Conservation (phyloP, 2,888 invertebrate genomes). For the Luperina nickerlii region DNA sequence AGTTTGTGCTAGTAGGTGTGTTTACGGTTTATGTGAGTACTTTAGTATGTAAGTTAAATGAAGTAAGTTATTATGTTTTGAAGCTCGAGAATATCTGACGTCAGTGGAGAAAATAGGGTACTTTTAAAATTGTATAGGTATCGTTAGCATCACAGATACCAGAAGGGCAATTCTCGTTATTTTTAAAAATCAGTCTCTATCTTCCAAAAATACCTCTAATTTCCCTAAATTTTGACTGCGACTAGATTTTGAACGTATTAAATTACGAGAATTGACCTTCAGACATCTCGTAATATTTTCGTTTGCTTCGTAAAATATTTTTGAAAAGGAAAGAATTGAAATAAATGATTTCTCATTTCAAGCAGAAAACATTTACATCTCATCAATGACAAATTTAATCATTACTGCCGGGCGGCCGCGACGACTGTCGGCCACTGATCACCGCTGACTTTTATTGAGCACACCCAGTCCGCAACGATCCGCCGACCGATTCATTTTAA, state of each 20-base stretch:
- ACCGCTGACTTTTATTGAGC: constrained; percentile 56
- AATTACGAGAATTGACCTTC: too few relatives aligned
- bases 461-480: constrained; percentile 11
- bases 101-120: background rate
- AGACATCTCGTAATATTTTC: background rate
- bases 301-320: constrained; percentile 15
- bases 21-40: background rate
- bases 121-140: background rate
- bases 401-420: constrained; percentile 20
- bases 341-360: background rate
- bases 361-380: constrained; percentile 29
- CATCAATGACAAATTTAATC: constrained; percentile 50
- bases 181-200: background rate
- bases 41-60: background rate
- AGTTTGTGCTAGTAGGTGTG: constrained; percentile 28
- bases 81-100: background rate
- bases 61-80: background rate
- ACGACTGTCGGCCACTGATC: constrained; percentile 32
- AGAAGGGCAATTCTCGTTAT: too few relatives aligned
- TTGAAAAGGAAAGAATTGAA: background rate
- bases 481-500: constrained; percentile 63
- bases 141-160: background rate
- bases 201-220: too few relatives aligned
- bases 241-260: too few relatives aligned
- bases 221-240: too few relatives aligned